Conservation (phyloP, 2,888 invertebrate genomes). For the Sesamia inferens region DNA sequence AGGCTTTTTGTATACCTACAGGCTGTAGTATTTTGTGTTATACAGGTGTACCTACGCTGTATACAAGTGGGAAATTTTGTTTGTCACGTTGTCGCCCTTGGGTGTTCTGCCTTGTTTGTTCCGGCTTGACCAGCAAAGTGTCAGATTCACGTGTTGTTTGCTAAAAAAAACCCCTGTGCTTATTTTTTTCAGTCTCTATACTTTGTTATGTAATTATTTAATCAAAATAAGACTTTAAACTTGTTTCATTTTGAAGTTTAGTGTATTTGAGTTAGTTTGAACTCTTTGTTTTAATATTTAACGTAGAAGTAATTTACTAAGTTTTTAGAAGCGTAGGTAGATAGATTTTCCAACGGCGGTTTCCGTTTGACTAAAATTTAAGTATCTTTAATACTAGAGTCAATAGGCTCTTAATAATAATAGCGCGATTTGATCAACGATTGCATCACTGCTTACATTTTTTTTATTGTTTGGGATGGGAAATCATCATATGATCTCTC, state of each 20-base stretch:
- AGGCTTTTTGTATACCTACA: constrained; percentile 48
- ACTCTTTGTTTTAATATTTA: not conserved
- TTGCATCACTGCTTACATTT: too few species aligned
- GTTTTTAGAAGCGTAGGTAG: not conserved
- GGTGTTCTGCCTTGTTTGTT: constrained; percentile 63
- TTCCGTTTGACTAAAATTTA: too few species aligned
- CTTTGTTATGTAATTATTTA: not conserved
- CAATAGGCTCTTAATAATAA: too few species aligned
- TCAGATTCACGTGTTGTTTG: constrained; percentile 53
- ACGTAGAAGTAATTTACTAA: not conserved
- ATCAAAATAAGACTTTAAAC: not conserved
- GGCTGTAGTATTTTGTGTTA: constrained; percentile 27
- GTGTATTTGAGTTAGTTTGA: not conserved
- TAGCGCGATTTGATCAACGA: too few species aligned
- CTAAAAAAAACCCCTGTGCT: constrained; percentile 6
- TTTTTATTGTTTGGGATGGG: too few species aligned
- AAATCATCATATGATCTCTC: too few species aligned
- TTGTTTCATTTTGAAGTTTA: not conserved
- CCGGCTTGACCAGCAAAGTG: constrained; percentile 60
- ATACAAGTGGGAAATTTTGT: constrained; percentile 56
- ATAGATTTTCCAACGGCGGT: too few species aligned
- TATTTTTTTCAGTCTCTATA: not conserved
- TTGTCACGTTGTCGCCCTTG: constrained; percentile 61
- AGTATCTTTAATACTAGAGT: too few species aligned
- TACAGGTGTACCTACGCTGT: constrained; percentile 34